These are phyloP conservation scores for Carettochelys insculpta DNA, from an alignment of 2,113 vertebrate species.

Conservation along the genomic window DNA sequence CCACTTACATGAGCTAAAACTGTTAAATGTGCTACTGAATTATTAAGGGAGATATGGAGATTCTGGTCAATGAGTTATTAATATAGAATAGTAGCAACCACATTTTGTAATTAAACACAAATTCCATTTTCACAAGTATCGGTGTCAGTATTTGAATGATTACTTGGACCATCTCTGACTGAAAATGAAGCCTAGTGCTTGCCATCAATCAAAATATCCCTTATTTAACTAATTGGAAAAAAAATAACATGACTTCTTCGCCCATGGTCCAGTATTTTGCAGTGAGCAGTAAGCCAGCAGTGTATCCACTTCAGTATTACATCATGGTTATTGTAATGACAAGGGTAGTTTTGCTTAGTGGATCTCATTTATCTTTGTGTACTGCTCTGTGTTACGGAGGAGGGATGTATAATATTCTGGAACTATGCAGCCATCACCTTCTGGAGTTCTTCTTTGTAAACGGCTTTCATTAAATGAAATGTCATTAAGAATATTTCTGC, in stretches of 20 bases:
- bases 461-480: neutral
- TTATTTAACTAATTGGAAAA: slow-evolving; percentile 50
- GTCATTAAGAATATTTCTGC: neutral
- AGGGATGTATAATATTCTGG: neutral
- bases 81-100: slow-evolving; percentile 57
- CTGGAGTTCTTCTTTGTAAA: slow-evolving; percentile 1
- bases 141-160: slow-evolving; percentile 42
- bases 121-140: slow-evolving; percentile 41
- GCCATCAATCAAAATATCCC: slow-evolving; percentile 56
- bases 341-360: neutral
- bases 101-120: slow-evolving; percentile 64
- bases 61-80: slow-evolving; percentile 65
- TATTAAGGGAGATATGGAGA: slow-evolving; percentile 55
- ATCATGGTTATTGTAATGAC: neutral
- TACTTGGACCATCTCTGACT: slow-evolving; percentile 17
- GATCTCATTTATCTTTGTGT: neutral
- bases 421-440: neutral
- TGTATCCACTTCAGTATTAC: neutral
- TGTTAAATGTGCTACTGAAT: slow-evolving; percentile 36
- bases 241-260: neutral
- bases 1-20: slow-evolving; percentile 44
- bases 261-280: neutral
- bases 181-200: slow-evolving; percentile 40
- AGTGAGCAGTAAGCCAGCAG: neutral
- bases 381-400: neutral